These are phyloP conservation scores for Fabriciana adippe DNA, from an alignment of 2,888 invertebrate species.

Conservation along the genomic window DNA sequence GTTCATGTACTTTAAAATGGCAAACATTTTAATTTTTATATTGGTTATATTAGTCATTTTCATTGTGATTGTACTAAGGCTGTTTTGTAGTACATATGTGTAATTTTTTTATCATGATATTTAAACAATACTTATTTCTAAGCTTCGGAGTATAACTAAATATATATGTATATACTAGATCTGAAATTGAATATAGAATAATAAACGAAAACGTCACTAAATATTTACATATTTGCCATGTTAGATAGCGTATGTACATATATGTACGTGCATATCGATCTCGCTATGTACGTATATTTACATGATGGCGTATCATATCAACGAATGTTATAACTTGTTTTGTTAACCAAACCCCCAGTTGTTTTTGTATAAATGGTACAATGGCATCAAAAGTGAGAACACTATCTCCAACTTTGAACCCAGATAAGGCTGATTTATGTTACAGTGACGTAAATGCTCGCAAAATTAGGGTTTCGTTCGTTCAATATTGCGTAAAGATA, in stretches of 20 bases:
- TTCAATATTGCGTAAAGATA: background rate
- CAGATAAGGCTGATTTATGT: constrained; percentile 38
- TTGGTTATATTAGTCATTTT: too few relatives aligned
- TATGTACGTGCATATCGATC: constrained; percentile 8
- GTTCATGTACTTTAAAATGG: too few relatives aligned
- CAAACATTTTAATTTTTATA: too few relatives aligned
- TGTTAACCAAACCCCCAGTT: constrained; percentile 23
- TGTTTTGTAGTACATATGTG: too few relatives aligned
- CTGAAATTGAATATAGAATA: constrained; percentile 15
- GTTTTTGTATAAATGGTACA: constrained; percentile 37
- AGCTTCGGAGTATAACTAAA: background rate
- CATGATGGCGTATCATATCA: constrained; percentile 18
- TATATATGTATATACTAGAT: constrained; percentile 1
- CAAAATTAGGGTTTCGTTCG: constrained; percentile 27
- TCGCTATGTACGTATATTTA: constrained; percentile 23
- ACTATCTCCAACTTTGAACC: constrained; percentile 43
- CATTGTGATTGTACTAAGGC: too few relatives aligned
- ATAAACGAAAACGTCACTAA: constrained; percentile 16
- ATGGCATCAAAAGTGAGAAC: constrained; percentile 36
- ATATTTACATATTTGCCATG: constrained; percentile 16
- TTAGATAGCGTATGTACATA: constrained; percentile 3
- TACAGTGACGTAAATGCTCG: constrained; percentile 33
- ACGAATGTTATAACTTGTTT: constrained; percentile 22
- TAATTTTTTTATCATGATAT: too few relatives aligned
- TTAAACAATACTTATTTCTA: background rate